These are phyloP conservation scores for Pseudolycoriella hygida DNA, from an alignment of 2,888 invertebrate species.

Conservation along the genomic window DNA sequence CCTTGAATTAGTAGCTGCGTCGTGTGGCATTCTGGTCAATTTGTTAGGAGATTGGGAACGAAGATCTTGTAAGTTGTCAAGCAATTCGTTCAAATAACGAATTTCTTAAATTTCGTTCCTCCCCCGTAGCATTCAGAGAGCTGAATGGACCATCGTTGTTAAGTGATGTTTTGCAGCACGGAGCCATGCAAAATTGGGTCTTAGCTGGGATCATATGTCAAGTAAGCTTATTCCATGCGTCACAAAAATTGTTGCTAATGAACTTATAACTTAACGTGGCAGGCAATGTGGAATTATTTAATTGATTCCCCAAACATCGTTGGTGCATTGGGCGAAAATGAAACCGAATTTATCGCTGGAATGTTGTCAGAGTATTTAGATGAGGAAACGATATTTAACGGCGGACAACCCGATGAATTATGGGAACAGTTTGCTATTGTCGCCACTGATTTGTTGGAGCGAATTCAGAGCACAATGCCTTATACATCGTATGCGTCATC, in stretches of 20 bases:
- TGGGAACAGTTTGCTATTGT: conserved; percentile 65
- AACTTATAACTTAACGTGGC: background rate
- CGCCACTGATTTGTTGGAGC: conserved; percentile 52
- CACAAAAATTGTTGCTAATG: background rate
- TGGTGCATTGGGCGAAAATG: conserved; percentile 30
- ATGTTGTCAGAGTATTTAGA: conserved; percentile 37
- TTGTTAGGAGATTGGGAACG: conserved; percentile 43
- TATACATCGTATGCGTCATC: conserved; percentile 10
- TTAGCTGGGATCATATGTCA: conserved; percentile 55
- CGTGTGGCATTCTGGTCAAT: conserved; percentile 70
- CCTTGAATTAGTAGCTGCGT: conserved; percentile 51
- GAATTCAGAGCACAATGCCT: conserved; percentile 20
- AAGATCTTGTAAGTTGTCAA: conserved; percentile 19
- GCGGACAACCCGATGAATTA: conserved; percentile 18
- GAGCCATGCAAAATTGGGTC: conserved; percentile 45
- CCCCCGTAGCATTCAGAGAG: conserved; percentile 33
- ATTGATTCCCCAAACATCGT: conserved; percentile 34
- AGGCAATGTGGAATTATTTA: conserved; percentile 50
- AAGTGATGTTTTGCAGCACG: conserved; percentile 35
- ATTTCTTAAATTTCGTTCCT: no score
- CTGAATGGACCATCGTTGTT: conserved; percentile 33
- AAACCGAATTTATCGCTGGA: conserved; percentile 35
- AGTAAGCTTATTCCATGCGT: conserved; percentile 9
- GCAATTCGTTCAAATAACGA: no score
- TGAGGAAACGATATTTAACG: conserved; percentile 37